Evolutionary conservation across 2,797 vertebrate genomes (phyloP).

Genomic region (Falco berigora): DNA sequence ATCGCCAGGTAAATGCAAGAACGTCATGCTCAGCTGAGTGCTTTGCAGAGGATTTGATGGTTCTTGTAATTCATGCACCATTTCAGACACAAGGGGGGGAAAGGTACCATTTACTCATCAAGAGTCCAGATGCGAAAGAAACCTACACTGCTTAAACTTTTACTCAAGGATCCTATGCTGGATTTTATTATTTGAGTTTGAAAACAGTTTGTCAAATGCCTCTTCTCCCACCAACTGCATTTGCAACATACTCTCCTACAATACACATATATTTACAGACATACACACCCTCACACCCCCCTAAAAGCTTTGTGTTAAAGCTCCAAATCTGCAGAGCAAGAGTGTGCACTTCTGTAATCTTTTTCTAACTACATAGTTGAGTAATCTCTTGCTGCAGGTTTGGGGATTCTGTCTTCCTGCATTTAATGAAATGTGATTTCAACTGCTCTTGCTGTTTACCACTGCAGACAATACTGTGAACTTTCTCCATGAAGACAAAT

Average conservation of each 20-base stretch:
- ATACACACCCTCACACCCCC: background rate
- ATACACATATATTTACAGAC: background rate
- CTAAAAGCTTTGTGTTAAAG: background rate
- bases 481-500: background rate
- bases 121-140: background rate
- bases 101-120: background rate
- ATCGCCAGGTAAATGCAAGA: background rate
- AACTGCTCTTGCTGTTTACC: background rate
- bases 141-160: background rate
- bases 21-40: background rate
- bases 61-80: background rate
- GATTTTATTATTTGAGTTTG: background rate
- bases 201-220: background rate
- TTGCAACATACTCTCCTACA: background rate
- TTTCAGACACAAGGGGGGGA: background rate
- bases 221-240: background rate
- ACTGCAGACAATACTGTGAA: background rate
- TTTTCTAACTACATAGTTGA: background rate
- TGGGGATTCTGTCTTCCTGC: background rate
- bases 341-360: background rate
- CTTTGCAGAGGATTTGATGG: background rate
- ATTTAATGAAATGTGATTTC: background rate
- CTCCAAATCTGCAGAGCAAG: background rate
- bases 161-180: background rate
- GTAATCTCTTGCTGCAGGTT: background rate